Evolutionary conservation across 1,140 invertebrate genomes (phyloP), one percentile per base, ranked within the genome.

Genomic region (Rhopalosiphum padi): DNA sequence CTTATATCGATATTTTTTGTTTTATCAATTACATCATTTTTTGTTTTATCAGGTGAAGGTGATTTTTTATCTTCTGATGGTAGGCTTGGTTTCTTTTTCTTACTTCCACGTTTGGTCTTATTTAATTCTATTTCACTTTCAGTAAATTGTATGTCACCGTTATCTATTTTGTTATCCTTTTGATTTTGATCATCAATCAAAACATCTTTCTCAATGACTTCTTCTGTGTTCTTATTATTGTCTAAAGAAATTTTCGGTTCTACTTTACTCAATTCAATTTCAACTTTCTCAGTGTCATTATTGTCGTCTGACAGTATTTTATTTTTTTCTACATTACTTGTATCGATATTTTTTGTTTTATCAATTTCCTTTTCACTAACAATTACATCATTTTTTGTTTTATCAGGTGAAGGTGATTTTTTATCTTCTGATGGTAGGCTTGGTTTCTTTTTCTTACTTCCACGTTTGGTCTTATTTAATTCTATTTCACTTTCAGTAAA

Each of bases 381-480:
- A 51, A 94, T 91, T 86, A 95, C 94, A 18, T 87, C 92, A 93
- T 94, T 92, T n/a, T 94, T 94, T 87, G 94, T 55, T 87, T 87
- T 94, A 93, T 94, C 94, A 93, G 94, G 91, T 82, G 82, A 93
- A 48, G 83, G 68, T 94, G 88, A 77, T 55, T 46, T 86, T 86
- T 53, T 86, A 94, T 92, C 87, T 89, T 94, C 94, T 93, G 94
- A 93, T 94, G 94, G 90, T 93, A 93, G 60, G 8, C 21, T 86
- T 43, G 83, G 51, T 88, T 91, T 53, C 93, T 94, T 88, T 92
- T 88, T 60, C 41, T 93, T 94, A 51, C 43, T 46, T 25, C 93
- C 85, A 1, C 25, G 41, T 86, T 86, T 43, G 2, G 2, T 53
- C 60, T 94, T 48, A 60, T 35, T 68, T 43, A 9, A 88, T 41